Percentiles rank a stretch among this genome's conserved stretches.
phyloP scores from a whole-genome alignment of 2,888 invertebrate species.

The Heliothis peltigera region DNA sequence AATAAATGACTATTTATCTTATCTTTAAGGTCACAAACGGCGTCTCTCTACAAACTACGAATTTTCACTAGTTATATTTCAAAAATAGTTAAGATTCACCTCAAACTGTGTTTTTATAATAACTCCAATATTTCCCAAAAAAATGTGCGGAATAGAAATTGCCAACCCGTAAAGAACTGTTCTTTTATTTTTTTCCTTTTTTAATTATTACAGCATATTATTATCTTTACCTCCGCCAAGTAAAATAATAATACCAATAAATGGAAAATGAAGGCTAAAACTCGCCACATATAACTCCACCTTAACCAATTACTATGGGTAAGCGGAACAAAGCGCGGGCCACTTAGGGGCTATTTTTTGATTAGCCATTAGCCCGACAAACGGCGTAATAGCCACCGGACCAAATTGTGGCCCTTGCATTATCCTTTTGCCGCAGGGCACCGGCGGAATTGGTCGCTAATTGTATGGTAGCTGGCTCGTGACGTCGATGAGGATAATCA shows the following conservation, averaged over 20 bases:
- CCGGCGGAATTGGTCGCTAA: slow-evolving; percentile 53
- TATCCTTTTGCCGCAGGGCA: slow-evolving; percentile 56
- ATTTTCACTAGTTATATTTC: too few species aligned
- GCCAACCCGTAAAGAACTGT: too few species aligned
- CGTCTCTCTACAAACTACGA: too few species aligned
- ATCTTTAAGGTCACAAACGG: too few species aligned
- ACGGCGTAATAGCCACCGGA: slow-evolving; percentile 61
- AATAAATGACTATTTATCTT: too few species aligned
- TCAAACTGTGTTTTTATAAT: too few species aligned
- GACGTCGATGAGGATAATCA: slow-evolving; percentile 47
- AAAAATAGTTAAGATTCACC: too few species aligned
- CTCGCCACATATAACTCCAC: slow-evolving; percentile 41
- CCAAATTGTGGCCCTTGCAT: slow-evolving; percentile 56
- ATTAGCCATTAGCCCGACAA: slow-evolving; percentile 64
- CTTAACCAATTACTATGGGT: slow-evolving; percentile 48
- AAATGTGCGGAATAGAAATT: too few species aligned
- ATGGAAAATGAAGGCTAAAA: background rate
- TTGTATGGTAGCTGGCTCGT: slow-evolving; percentile 46
- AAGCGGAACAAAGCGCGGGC: slow-evolving; percentile 61
- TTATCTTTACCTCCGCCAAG: background rate
- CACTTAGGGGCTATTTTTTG: slow-evolving; percentile 65
- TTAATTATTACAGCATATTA: too few species aligned
- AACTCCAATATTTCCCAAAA: too few species aligned
- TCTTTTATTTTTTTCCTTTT: too few species aligned
- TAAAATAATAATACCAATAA: background rate